Conservation (phyloP, 2,888 invertebrate species). For the Sabatieria punctata region DNA sequence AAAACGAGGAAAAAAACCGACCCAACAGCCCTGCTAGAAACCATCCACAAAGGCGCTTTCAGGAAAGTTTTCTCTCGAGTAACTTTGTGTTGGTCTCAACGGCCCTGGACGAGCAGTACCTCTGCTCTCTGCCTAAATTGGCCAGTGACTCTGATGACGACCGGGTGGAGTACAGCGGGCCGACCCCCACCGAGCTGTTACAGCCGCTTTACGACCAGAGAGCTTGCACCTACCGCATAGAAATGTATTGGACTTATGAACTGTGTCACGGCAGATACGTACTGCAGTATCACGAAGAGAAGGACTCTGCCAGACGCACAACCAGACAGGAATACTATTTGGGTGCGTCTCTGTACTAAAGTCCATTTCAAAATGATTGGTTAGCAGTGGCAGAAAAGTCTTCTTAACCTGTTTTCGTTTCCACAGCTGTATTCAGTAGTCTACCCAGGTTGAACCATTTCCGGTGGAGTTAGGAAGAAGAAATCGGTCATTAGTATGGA, state of each 20-base stretch:
- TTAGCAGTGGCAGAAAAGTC: too few species aligned
- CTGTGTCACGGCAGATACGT: conserved; percentile 79
- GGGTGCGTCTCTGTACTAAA: conserved; percentile 23
- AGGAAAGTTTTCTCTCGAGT: too few species aligned
- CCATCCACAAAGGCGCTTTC: too few species aligned
- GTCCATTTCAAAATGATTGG: too few species aligned
- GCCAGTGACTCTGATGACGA: not conserved
- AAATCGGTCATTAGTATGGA: too few species aligned
- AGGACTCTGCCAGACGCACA: conserved; percentile 58
- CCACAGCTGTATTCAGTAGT: too few species aligned
- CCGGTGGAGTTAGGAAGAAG: too few species aligned
- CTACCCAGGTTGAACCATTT: too few species aligned
- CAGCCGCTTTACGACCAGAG: conserved; percentile 56
- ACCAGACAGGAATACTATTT: conserved; percentile 23
- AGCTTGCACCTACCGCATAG: conserved; percentile 56
- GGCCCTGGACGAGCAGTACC: conserved; percentile 4
- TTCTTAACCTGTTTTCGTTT: too few species aligned
- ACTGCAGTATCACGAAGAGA: conserved; percentile 84
- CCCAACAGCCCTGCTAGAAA: too few species aligned
- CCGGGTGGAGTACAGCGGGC: conserved; percentile 37
- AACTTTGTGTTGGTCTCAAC: too few species aligned
- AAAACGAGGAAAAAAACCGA: too few species aligned
- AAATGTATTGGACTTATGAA: conserved; percentile 78
- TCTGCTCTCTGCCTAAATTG: conserved; percentile 1
- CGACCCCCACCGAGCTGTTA: conserved; percentile 57